Evolutionary conservation across 1,140 invertebrate species (phyloP), one percentile per base, ranked within the genome.

Genomic region (Pseudoatta argentina): DNA sequence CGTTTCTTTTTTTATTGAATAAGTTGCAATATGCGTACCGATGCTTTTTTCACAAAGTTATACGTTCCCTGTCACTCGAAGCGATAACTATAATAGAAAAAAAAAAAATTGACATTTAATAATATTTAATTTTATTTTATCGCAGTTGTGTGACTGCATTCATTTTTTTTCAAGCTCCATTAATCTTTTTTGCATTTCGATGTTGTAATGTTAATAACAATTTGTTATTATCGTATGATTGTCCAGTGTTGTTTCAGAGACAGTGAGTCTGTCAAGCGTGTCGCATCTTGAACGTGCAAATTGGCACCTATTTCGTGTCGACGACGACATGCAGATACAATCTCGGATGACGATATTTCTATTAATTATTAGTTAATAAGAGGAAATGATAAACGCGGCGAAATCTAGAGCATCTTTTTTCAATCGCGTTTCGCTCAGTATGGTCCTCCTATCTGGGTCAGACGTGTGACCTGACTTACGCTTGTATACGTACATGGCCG

Each of bases 371-470:
- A 53, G 14, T 21, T 18, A 10, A 55, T 21, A 59, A 87, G 73
- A 64, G 61, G 64, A 64, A 87, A 64, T 83, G 85, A 76, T 73
- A 69, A 86, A 86, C 79, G 55, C 10, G 64, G 77, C 67, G 69
- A 73, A 71, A 81, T 85, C 75, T 79, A 66, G 78, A 82, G 55
- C 86, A 53, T 76, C 55, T 76, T 76, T 88, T 78, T 88, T 86
- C 83, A 85, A 88, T 88, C 75, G 79, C 72, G 48, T 72, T 73
- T 88, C 86, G 81, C 63, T 78, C 44, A 53, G 85, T 63, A 78
- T 79, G 66, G 30, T 67, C 72, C 66, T 87, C 18, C 57, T 87
- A 91, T 90, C 83, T 90, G 53, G 90, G 90, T 91, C 90, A 91
- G 72, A 63, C 86, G 87, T 87, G 89, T 88, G 87, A 91, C 87